Evolutionary conservation across 2,113 vertebrate species (phyloP), one percentile per base, ranked within the genome.

Genomic region (Athene noctua): DNA sequence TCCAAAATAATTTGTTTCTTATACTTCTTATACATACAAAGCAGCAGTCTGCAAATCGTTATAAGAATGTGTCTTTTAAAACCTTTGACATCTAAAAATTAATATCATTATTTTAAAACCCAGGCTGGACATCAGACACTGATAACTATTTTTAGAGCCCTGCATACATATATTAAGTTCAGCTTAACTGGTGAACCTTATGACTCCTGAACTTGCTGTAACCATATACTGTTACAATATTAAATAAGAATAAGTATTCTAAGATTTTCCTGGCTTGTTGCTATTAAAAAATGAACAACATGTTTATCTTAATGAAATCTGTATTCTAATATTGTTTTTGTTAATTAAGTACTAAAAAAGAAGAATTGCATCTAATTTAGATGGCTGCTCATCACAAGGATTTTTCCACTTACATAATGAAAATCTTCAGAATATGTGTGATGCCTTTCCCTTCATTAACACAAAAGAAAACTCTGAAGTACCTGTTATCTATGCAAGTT

Each of bases 81-180:
- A 51, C 0, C 3, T 32, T 54, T 62, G 47, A 18, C 16, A 51
- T 15, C 5, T 13, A 21, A 83, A 68, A 36, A 15, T 20, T 52
- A 71, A 52, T 7, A 57, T 5, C 3, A 25, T 21, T 20, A 66
- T 74, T 78, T 91, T 55, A n/a, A 95, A 87, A 38, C 15, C 5
- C 9, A 66, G 21, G 4, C 4, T 89, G 15, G 15, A 42, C 27
- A 66, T 42, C 34, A 74, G 16, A 49, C 14, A 66, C 15, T 42
- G 27, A 40, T 46, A 36, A n/a, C 8, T 40, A 32, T 49, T 73
- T 88, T 89, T 62, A 61, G 42, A 84, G 15, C 8, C 16, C 42
- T 49, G 18, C 11, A 44, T 66, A 42, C 3, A 13, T 0, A 0
- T 9, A 47, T 73, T 49, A 18, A 1, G 2, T 70, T 51, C 25